Base-by-base conservation (phyloP, 2,113 vertebrate genomes). In the Perognathus longimembris region DNA sequence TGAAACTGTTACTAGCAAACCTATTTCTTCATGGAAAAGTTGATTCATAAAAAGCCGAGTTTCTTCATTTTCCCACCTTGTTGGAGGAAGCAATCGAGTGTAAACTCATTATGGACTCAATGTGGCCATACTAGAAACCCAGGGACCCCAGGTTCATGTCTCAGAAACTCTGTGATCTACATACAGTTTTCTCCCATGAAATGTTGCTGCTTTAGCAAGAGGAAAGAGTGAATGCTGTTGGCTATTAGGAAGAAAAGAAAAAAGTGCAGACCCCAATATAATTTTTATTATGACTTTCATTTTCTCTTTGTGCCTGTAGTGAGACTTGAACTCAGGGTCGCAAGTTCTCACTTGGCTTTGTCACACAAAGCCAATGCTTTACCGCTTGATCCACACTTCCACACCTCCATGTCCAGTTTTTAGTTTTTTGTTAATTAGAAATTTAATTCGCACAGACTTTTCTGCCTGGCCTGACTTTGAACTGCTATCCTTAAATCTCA, bases 11-110 rank as follows among this genome's bases (percentile, higher is more conserved):
- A 45, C 54, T 24, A 42, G 28, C 61, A 34, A 82, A 34, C 11
- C 10, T 45, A 70, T 76, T 89, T 77, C 89, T 64, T 15, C 22
- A 67, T 40, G 77, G 38, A 45, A 89, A 94, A 92, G 0, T 57
- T 17, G 6, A 28, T 67, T 79, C 7, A 64, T 42, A 28, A 42
- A 42, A 85, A 30, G 7, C 2, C 9, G 50, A 4, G 40, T 36
- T 61, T 38, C 36, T 71, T 83, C 15, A 36, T 92, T n/a, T 11
- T 1, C 88, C 17, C 3, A 32, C 5, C 32, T 22, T 59, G 30
- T 63, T 9, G 81, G 57, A 54, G 50, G 69, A 79, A 17, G n/a
- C 84, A 57, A 50, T 10, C 6, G 15, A 90, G 32, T 59, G 14
- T 50, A 32, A 20, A 67, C 70, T 69, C 77, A 40, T 66, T 34